These are phyloP conservation scores for Sparidentex hasta DNA, from an alignment of 2,797 vertebrate species.

Conservation along the genomic window DNA sequence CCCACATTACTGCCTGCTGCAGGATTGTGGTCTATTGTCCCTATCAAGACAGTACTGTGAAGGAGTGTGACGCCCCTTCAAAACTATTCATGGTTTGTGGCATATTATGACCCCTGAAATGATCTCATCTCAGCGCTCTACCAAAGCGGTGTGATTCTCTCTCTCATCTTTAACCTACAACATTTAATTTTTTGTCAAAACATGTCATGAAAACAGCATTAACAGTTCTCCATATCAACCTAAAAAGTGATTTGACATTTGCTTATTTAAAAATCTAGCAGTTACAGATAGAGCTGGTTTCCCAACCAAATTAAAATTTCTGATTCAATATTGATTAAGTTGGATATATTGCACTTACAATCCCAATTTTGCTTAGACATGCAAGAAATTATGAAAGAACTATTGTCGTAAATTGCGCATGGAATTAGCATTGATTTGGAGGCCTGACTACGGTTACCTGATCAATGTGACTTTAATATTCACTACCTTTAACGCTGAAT, in stretches of 20 bases:
- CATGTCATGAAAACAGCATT: neutral
- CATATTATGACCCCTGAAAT: conserved; percentile 59
- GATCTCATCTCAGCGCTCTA: conserved; percentile 54
- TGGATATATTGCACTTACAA: too few relatives aligned
- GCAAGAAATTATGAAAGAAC: too few relatives aligned
- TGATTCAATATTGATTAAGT: too few relatives aligned
- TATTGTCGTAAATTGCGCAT: too few relatives aligned
- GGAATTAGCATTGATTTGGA: neutral
- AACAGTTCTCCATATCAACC: neutral
- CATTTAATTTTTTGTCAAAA: neutral
- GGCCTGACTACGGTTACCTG: neutral
- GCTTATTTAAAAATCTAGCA: neutral
- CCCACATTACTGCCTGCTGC: conserved; percentile 35
- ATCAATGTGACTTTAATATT: neutral
- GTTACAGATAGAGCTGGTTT: neutral
- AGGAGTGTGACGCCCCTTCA: conserved; percentile 40
- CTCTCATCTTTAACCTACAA: neutral
- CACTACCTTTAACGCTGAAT: neutral
- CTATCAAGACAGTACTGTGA: conserved; percentile 38
- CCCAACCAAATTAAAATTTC: too few relatives aligned
- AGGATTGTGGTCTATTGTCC: conserved; percentile 55
- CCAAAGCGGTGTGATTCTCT: conserved; percentile 39
- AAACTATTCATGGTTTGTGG: conserved; percentile 55
- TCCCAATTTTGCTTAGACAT: too few relatives aligned
- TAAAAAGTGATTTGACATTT: neutral